Percentiles rank a stretch among this genome's conserved stretches.
These are phyloP conservation scores for Pocillopora verrucosa DNA, from an alignment of 64 coral and sea anemone species.

Conservation along the genomic window DNA sequence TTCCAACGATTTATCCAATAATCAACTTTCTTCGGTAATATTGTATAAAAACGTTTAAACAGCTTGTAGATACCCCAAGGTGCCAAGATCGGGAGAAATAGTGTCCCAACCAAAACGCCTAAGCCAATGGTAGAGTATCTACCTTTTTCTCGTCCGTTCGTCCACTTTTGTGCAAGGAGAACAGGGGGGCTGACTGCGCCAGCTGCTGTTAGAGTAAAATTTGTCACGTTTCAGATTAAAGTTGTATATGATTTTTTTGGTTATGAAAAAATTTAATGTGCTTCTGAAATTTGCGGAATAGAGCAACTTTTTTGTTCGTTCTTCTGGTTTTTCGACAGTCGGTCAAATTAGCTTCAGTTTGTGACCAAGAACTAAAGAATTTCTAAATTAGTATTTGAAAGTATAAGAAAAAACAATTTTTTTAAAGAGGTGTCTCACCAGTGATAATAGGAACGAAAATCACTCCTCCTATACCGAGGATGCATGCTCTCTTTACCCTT, in stretches of 20 bases:
- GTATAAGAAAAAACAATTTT: no score
- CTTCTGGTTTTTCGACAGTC: no score
- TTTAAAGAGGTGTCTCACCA: not conserved
- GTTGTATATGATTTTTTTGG: no score
- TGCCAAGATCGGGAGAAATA: not conserved
- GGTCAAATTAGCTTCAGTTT: no score
- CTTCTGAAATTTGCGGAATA: no score
- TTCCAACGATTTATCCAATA: not conserved
- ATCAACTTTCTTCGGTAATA: not conserved
- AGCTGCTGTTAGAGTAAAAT: slow-evolving; percentile 5
- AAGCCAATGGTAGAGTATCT: not conserved
- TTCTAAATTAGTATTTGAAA: no score
- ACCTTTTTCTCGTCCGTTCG: not conserved
- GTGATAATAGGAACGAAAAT: slow-evolving; percentile 11
- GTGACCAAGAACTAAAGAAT: no score
- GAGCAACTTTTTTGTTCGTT: no score
- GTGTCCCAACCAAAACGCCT: not conserved
- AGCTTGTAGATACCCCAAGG: slow-evolving; percentile 7
- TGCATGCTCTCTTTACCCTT: not conserved
- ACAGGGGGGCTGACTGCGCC: slow-evolving; percentile 6
- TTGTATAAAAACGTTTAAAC: slow-evolving; percentile 4
- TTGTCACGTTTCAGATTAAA: not conserved
- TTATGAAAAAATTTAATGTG: no score
- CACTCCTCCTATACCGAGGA: not conserved
- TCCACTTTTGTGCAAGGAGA: not conserved